Evolutionary conservation across 2,888 invertebrate species (phyloP), one percentile per base, ranked within the genome.

Genomic region (Sphaeridia pumilis): DNA sequence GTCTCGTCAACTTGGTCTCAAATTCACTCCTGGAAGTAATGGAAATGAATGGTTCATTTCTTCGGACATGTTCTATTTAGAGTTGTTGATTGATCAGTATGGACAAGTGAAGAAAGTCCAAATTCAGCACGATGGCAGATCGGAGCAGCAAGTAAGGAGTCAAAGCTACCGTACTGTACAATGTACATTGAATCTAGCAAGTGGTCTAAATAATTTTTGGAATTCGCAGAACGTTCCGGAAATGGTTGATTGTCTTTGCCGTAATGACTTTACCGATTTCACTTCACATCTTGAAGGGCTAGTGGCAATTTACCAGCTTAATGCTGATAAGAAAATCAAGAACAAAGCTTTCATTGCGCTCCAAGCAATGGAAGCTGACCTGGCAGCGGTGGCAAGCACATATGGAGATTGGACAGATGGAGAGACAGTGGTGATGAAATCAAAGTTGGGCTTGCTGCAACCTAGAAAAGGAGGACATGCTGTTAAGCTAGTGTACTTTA

Each of bases 31-130:
- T 58, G 87, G 86, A 50, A 80, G 83, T 55, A 81, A 84, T 46
- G 84, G 84, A 42, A 81, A 82, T 4, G 84, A 84, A 67, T 76
- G 88, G 57, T 90, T 90, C 69, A 90, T 94, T 70, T 90, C 88
- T 36, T 90, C 90, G 0, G 94, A 94, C 69, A 92, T 93, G 92
- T 94, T 94, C 72, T 92, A 88, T 70, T 76, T 94, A 64, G 92
- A 94, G 75, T 85, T 95, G 66, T 74, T 87, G 49, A 75, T 94
- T 50, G 90, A 93, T 67, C 76, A 82, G 2, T 80, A 78, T 35
- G 93, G 92, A 25, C 78, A 80, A 28, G 84, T 94, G 1, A 83
- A 84, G 68, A 93, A 93, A 76, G 92, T 93, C 1, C 82, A 81
- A 70, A 83, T 94, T 52, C 88, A 92, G 70, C 92, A 93, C 70